A percentile compares a stretch with the other conserved stretches of the same genome.
Conservation (phyloP, 2,113 vertebrate species). For the Lepidothrix coronata region DNA sequence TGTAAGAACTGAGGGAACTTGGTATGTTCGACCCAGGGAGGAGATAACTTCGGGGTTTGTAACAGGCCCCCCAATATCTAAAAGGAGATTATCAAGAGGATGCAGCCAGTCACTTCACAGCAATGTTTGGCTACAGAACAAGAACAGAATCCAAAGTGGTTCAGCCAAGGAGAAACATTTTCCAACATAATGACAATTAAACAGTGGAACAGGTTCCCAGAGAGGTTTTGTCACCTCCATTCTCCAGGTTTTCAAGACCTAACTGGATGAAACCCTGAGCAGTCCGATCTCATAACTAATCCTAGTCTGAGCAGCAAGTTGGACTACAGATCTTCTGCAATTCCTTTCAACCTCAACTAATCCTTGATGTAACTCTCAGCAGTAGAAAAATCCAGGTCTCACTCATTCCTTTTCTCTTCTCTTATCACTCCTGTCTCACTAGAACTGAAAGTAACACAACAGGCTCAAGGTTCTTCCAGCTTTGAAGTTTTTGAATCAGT, state of each 20-base stretch:
- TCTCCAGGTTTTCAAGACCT: neutral
- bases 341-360: neutral
- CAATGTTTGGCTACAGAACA: neutral
- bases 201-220: neutral
- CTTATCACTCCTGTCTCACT: neutral
- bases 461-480: neutral
- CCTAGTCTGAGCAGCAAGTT: neutral
- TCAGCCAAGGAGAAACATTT: neutral
- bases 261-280: neutral
- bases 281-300: neutral
- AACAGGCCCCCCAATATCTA: neutral
- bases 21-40: neutral
- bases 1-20: neutral
- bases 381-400: neutral
- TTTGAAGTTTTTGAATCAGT: neutral
- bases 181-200: neutral
- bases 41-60: rapidly evolving
- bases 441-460: neutral
- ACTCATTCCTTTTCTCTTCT: neutral
- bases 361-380: neutral
- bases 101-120: neutral
- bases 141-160: neutral
- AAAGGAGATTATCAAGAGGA: neutral
- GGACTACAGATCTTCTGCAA: neutral
- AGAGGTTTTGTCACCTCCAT: neutral